Percentiles rank a stretch among this genome's conserved stretches.
Conservation (phyloP, 2,113 vertebrate genomes). For the Zootoca vivipara region DNA sequence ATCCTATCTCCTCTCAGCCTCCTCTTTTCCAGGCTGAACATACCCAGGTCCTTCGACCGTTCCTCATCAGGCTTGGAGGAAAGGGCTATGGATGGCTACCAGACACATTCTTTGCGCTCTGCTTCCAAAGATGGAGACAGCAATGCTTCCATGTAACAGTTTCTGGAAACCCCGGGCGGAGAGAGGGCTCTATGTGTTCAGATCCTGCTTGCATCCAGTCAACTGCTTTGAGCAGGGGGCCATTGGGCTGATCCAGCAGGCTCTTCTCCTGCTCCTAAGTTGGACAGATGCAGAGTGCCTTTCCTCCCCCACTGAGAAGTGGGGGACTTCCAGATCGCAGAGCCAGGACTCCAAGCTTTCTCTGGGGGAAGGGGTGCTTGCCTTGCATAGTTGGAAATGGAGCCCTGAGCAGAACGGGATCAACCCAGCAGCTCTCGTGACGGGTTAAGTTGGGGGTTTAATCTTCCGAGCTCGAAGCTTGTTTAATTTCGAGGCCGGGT, state of each 20-base stretch:
- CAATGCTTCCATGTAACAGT: neutral
- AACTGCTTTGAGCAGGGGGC: neutral
- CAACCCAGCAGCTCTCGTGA: neutral
- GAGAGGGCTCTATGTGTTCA: neutral
- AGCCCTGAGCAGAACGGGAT: neutral
- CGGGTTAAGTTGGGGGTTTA: neutral
- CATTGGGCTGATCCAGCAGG: neutral
- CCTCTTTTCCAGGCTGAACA: too few relatives aligned
- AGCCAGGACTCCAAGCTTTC: neutral
- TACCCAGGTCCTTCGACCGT: too few relatives aligned
- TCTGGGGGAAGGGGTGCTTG: neutral
- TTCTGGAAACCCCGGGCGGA: neutral
- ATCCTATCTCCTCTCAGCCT: too few relatives aligned
- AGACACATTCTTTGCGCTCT: too few relatives aligned
- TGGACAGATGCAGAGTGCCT: neutral
- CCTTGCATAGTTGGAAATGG: neutral
- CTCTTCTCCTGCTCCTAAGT: neutral
- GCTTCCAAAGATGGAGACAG: too few relatives aligned
- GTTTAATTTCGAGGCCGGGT: neutral
- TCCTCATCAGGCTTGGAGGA: too few relatives aligned
- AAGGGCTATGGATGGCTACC: too few relatives aligned
- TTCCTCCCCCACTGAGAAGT: neutral
- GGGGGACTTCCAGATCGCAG: too few relatives aligned
- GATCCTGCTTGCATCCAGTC: neutral
- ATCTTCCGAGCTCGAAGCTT: neutral